A percentile compares a stretch with the other conserved stretches of the same genome.
Conservation (phyloP, 2,888 invertebrate species). For the Agrotis puta region DNA sequence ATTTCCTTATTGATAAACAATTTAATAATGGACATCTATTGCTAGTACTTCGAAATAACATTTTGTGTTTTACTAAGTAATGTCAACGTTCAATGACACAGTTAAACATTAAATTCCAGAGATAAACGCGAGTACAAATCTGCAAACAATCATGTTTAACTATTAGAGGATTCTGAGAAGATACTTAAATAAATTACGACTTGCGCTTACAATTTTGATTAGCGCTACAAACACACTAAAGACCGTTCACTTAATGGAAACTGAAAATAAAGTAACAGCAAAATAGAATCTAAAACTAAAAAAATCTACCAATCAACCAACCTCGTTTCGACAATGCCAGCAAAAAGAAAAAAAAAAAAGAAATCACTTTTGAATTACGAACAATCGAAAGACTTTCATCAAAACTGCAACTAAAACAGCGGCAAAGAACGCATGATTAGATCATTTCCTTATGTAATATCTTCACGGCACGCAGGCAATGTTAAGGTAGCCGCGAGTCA, state of each 20-base stretch:
- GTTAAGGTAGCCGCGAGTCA: constrained; percentile 83
- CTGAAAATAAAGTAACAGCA: not conserved
- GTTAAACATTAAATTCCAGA: constrained; percentile 25
- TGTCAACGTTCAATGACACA: constrained; percentile 45
- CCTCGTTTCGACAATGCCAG: not conserved
- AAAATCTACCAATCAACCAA: not conserved
- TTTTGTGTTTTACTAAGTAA: constrained; percentile 8
- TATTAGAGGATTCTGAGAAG: constrained; percentile 17
- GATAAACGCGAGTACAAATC: constrained; percentile 24
- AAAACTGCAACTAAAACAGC: constrained; percentile 21
- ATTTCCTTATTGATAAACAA: constrained; percentile 61
- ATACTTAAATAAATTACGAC: constrained; percentile 24
- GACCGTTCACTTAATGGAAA: too few species aligned
- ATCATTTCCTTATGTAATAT: constrained; percentile 70
- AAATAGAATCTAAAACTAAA: not conserved
- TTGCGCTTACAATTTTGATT: constrained; percentile 1
- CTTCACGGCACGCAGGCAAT: constrained; percentile 71
- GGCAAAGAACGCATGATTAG: constrained; percentile 58
- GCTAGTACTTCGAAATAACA: constrained; percentile 10
- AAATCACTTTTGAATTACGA: constrained; percentile 12
- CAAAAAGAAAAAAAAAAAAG: not conserved
- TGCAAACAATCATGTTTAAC: not conserved
- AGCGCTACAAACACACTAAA: not conserved
- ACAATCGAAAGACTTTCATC: constrained; percentile 29
- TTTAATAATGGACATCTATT: constrained; percentile 40